Base-by-base conservation (phyloP, 1,140 invertebrate genomes). In the Drosophila kohkoa region DNA sequence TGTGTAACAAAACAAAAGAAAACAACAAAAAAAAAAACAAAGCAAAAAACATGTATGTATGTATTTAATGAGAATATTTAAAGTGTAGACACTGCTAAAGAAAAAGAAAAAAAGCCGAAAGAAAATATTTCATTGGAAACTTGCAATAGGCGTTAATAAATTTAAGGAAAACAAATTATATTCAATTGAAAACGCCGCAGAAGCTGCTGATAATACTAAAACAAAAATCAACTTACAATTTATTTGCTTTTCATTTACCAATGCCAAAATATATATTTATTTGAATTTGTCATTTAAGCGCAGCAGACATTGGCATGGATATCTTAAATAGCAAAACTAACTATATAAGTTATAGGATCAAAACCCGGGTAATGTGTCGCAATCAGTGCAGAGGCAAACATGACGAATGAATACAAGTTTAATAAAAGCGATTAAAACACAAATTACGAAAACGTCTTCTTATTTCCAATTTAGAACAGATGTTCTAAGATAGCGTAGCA, bases 401-500 rank as follows among this genome's bases (percentile, higher is more conserved):
- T 82, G 82, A 87, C 82, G 82, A 88, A 88, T 88, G 73, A 87
- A 88, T 87, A 87, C 58, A 88, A 87, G 82, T 88, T 87, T 88
- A 87, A 87, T 87, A 88, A 87, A 87, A 88, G 77, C 82, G 79
- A 86, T 87, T 77, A 75, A 83, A 77, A 68, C 71, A 74, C 65
- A 62, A 69, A 60, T 20, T 15, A 49, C 10, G 1, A 30, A 11
- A 16, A 15, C 2, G 7, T 38, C 32, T 16, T 67, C 48, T 67
- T 38, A 38, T 28, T 58, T 46, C 11, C 20, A n/a, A n/a, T n/a
- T n/a, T n/a, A n/a, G n/a, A n/a, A n/a, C n/a, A n/a, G n/a, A n/a
- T n/a, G n/a, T n/a, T n/a, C n/a, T n/a, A n/a, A n/a, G n/a, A n/a
- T n/a, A 11, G 38, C 8, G 20, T 25, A 25, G 20, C 20, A 4